A percentile compares a stretch with the other conserved stretches of the same genome.
phyloP scores from a whole-genome alignment of 2,113 vertebrate genomes.

The Grus americana region DNA sequence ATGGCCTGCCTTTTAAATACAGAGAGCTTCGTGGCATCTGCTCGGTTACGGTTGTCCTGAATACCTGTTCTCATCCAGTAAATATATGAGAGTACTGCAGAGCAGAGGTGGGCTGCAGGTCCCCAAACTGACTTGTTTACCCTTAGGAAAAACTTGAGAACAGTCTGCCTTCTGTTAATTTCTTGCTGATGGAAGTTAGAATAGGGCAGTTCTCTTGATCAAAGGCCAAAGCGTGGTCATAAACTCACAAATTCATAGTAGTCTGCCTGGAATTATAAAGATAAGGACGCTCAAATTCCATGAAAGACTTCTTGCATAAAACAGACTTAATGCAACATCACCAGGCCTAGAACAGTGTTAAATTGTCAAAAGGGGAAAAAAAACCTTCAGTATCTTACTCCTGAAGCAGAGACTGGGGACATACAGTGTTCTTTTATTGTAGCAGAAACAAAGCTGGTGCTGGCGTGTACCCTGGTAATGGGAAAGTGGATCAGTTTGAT shows the following conservation, averaged over 20 bases:
- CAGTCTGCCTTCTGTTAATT: neutral
- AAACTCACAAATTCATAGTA: neutral
- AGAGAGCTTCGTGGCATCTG: neutral
- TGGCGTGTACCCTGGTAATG: neutral
- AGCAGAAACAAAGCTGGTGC: neutral
- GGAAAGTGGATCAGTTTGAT: neutral
- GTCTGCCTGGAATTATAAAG: conserved; percentile 1
- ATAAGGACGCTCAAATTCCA: neutral
- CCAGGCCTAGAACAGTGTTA: neutral
- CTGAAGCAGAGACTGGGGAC: neutral
- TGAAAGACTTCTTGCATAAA: neutral
- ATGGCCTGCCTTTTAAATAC: neutral
- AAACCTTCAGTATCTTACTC: neutral
- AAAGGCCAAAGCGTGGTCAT: neutral
- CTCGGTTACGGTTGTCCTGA: neutral
- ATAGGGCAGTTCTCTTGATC: neutral
- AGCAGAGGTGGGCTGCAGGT: neutral
- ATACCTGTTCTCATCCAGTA: neutral
- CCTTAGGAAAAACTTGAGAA: neutral
- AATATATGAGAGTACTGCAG: neutral
- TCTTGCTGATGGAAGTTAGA: conserved; percentile 2
- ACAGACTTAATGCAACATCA: neutral
- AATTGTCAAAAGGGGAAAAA: neutral
- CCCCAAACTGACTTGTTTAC: neutral
- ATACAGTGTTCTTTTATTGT: neutral